phyloP scores from a whole-genome alignment of 2,888 invertebrate species.

The Sminthurides aquaticus region DNA sequence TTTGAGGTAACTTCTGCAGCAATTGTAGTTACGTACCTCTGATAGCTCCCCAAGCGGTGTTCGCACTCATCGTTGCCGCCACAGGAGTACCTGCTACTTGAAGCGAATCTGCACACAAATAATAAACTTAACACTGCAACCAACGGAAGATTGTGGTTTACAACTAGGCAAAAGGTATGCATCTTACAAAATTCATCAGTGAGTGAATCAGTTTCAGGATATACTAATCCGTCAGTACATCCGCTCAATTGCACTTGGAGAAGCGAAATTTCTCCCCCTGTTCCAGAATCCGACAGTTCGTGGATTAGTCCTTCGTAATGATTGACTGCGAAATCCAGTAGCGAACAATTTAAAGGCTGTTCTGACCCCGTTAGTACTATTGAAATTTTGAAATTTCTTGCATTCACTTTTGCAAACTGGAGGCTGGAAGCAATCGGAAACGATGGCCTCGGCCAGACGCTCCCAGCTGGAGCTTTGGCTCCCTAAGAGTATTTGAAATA shows the following conservation, averaged over 20 bases:
- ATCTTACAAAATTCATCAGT: not conserved
- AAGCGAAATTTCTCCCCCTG: not conserved
- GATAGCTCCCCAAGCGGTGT: not conserved
- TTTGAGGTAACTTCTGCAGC: too few species aligned
- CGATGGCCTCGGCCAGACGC: not conserved
- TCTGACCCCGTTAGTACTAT: not conserved
- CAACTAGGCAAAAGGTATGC: too few species aligned
- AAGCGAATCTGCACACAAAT: too few species aligned
- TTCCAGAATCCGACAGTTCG: not conserved
- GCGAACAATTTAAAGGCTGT: not conserved
- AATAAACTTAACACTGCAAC: too few species aligned
- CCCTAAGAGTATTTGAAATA: not conserved
- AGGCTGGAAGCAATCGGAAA: not conserved
- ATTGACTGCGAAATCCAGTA: not conserved
- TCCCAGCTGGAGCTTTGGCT: not conserved
- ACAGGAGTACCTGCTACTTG: too few species aligned
- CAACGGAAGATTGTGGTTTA: too few species aligned
- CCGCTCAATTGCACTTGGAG: not conserved
- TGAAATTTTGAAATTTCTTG: not conserved
- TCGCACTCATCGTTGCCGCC: not conserved
- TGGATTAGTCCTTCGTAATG: not conserved
- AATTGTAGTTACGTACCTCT: not conserved
- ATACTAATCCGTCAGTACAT: not conserved
- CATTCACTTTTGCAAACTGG: not conserved
- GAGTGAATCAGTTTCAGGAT: not conserved